phyloP scores from a whole-genome alignment of 2,888 invertebrate species.

The Polydesmus complanatus region DNA sequence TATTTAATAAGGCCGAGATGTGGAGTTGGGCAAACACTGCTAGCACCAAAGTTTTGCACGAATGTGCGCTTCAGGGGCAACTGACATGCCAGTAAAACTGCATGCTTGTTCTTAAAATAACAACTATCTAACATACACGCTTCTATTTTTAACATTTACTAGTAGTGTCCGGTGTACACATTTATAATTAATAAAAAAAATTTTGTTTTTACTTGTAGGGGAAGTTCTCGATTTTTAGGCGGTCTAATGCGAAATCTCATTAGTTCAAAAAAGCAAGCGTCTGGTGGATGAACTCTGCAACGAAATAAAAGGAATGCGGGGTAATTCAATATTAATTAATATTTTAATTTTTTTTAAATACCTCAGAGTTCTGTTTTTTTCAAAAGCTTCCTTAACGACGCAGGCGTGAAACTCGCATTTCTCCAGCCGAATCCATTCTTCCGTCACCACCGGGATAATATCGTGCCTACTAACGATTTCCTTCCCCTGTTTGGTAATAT shows the following conservation, averaged over 20 bases:
- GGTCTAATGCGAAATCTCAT: conserved; percentile 90
- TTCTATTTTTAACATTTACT: too few species aligned
- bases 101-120: too few species aligned
- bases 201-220: conserved; percentile 54
- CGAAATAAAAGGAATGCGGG: neutral
- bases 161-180: too few species aligned
- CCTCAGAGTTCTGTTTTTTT: conserved; percentile 32
- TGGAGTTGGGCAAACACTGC: too few species aligned
- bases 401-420: conserved; percentile 86
- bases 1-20: too few species aligned
- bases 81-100: too few species aligned
- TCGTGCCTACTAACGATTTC: conserved; percentile 98
- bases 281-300: conserved; percentile 80
- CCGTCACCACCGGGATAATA: conserved; percentile 95
- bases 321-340: neutral
- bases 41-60: too few species aligned
- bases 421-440: conserved; percentile 97
- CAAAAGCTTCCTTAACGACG: conserved; percentile 81
- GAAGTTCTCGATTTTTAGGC: conserved; percentile 89
- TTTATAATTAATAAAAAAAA: neutral
- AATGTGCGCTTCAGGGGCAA: too few species aligned
- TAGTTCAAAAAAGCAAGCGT: conserved; percentile 94
- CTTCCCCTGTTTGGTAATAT: conserved; percentile 91
- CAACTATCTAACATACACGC: too few species aligned
- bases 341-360: conserved; percentile 28